A percentile compares a stretch with the other conserved stretches of the same genome.
Conservation (phyloP, 1,140 invertebrate species). For the Littorina saxatilis region DNA sequence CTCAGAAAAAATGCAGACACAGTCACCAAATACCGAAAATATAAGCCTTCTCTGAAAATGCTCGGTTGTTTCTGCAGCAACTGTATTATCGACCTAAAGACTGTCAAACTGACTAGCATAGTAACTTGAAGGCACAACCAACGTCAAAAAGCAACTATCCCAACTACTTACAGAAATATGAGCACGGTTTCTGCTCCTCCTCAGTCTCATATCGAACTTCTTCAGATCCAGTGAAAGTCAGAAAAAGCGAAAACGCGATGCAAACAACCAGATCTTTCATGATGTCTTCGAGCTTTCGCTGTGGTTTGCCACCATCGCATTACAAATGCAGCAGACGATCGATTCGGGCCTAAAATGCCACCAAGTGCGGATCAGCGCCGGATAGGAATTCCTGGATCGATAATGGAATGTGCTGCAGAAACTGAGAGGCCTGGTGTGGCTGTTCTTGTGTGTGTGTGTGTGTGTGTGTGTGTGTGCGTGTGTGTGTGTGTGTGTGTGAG, state of each 20-base stretch:
- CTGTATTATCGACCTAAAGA: too few relatives aligned
- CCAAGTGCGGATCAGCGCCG: not conserved
- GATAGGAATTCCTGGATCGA: not conserved
- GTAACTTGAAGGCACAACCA: too few relatives aligned
- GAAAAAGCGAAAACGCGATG: not conserved
- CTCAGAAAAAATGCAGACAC: too few relatives aligned
- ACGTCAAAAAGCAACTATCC: too few relatives aligned
- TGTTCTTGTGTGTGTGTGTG: not conserved
- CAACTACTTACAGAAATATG: constrained; percentile 52
- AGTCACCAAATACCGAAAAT: too few relatives aligned
- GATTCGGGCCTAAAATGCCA: not conserved
- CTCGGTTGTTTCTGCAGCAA: too few relatives aligned
- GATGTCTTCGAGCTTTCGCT: too few relatives aligned
- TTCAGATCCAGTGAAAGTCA: constrained; percentile 3
- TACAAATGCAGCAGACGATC: not conserved
- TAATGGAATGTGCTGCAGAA: not conserved
- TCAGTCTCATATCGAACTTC: constrained; percentile 32
- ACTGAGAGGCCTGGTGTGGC: not conserved
- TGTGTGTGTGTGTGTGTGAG: constrained; percentile 11
- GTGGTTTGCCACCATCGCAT: not conserved
- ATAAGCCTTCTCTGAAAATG: too few relatives aligned
- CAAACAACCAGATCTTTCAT: not conserved
- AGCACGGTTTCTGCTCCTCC: constrained; percentile 47
- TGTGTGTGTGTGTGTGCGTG: constrained; percentile 4
- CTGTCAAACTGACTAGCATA: too few relatives aligned